Evolutionary conservation across 2,888 invertebrate species (phyloP).

Genomic region (Drosophila fulvimacula): DNA sequence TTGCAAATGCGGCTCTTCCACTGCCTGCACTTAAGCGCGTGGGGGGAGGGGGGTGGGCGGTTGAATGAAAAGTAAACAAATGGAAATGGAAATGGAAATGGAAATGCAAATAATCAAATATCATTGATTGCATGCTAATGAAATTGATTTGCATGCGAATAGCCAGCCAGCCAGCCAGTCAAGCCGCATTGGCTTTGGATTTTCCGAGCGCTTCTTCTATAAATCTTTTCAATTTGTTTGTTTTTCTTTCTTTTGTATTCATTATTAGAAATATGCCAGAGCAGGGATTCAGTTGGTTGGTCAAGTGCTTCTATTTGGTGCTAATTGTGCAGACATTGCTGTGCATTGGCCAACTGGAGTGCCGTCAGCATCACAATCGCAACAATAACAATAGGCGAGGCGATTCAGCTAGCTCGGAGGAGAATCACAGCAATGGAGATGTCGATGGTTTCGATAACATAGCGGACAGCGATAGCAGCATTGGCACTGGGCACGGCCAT

Average conservation of each 20-base stretch:
- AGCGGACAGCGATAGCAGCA: slow-evolving; percentile 52
- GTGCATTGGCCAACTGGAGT: slow-evolving; percentile 67
- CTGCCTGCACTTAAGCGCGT: neutral
- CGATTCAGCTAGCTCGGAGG: slow-evolving; percentile 67
- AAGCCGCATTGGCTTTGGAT: slow-evolving; percentile 1
- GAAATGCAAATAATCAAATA: slow-evolving; percentile 36
- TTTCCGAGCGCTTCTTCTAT: slow-evolving; percentile 19
- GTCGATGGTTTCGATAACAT: slow-evolving; percentile 51
- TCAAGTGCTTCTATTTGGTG: slow-evolving; percentile 76
- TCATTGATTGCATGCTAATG: slow-evolving; percentile 30
- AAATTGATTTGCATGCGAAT: slow-evolving; percentile 2
- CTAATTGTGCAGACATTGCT: slow-evolving; percentile 69
- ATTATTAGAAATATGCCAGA: slow-evolving; percentile 66
- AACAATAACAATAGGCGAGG: slow-evolving; percentile 55
- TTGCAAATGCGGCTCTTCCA: slow-evolving; percentile 30
- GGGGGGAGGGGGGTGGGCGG: neutral
- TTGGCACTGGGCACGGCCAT: slow-evolving; percentile 41
- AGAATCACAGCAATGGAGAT: slow-evolving; percentile 51
- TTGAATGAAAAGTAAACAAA: slow-evolving; percentile 36
- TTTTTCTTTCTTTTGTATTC: slow-evolving; percentile 7
- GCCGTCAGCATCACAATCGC: slow-evolving; percentile 70
- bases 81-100: slow-evolving; percentile 45
- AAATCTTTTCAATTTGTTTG: slow-evolving; percentile 28
- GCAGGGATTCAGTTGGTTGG: slow-evolving; percentile 63
- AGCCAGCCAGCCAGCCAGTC: neutral